phyloP scores from a whole-genome alignment of 2,797 vertebrate species.

The Hyperoplus lanceolatus region DNA sequence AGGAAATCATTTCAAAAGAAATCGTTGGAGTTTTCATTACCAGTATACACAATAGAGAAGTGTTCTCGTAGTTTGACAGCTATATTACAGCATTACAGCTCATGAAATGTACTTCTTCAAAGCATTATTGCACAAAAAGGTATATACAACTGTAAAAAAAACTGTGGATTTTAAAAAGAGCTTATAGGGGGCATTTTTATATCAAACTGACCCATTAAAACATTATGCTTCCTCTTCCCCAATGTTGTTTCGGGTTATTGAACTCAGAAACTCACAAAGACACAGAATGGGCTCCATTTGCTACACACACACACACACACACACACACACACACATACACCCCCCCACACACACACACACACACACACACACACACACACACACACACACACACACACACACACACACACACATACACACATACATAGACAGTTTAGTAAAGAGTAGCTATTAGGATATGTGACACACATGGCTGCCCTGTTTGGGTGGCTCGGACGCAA shows the following conservation, averaged over 20 bases:
- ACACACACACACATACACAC: not conserved
- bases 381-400: not conserved
- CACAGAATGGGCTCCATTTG: conserved; percentile 45
- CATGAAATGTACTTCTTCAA: not conserved
- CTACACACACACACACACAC: too few relatives aligned
- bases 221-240: not conserved
- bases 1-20: not conserved
- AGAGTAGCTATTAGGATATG: conserved; percentile 40
- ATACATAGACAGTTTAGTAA: not conserved
- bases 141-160: conserved; percentile 12
- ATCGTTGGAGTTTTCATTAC: not conserved
- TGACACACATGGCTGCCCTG: conserved; percentile 21
- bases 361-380: too few relatives aligned
- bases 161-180: conserved; percentile 9
- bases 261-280: conserved; percentile 36
- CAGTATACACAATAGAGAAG: not conserved
- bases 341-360: too few relatives aligned
- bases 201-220: conserved; percentile 13
- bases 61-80: not conserved
- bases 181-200: conserved; percentile 30
- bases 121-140: conserved; percentile 2
- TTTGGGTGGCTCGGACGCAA: conserved; percentile 55
- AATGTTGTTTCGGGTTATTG: conserved; percentile 43
- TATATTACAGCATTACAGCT: not conserved
- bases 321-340: too few relatives aligned